These are phyloP conservation scores for Illadopsis cleaveri DNA, from an alignment of 2,113 vertebrate genomes.

Conservation along the genomic window DNA sequence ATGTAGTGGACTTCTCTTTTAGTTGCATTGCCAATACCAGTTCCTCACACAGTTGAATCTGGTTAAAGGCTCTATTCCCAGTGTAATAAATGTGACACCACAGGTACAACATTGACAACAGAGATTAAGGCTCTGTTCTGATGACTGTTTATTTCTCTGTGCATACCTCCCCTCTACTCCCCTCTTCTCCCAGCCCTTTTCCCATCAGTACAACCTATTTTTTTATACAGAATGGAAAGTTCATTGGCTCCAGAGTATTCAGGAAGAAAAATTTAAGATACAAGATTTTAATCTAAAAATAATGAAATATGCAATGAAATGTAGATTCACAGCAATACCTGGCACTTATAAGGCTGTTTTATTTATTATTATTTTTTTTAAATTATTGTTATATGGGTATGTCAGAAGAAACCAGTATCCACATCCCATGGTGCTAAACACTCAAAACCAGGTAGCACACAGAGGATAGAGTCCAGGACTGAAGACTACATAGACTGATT, in stretches of 20 bases:
- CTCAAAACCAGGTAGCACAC: background rate
- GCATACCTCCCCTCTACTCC: background rate
- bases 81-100: slow-evolving; percentile 33
- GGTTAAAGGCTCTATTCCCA: slow-evolving; percentile 18
- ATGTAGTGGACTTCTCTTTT: background rate
- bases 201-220: background rate
- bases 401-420: background rate
- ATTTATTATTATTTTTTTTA: too few relatives aligned
- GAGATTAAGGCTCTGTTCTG: slow-evolving; percentile 46
- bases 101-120: slow-evolving; percentile 34
- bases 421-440: background rate
- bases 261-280: background rate
- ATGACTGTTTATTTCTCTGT: slow-evolving; percentile 24
- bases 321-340: background rate
- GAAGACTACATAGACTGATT: background rate
- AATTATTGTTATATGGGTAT: background rate
- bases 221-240: background rate
- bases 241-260: background rate
- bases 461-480: background rate
- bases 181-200: background rate
- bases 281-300: background rate
- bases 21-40: background rate
- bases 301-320: background rate
- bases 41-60: slow-evolving; percentile 5
- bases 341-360: background rate